A percentile compares a stretch with the other conserved stretches of the same genome.
Conservation (phyloP, 1,140 invertebrate species). For the Phthorimaea operculella region DNA sequence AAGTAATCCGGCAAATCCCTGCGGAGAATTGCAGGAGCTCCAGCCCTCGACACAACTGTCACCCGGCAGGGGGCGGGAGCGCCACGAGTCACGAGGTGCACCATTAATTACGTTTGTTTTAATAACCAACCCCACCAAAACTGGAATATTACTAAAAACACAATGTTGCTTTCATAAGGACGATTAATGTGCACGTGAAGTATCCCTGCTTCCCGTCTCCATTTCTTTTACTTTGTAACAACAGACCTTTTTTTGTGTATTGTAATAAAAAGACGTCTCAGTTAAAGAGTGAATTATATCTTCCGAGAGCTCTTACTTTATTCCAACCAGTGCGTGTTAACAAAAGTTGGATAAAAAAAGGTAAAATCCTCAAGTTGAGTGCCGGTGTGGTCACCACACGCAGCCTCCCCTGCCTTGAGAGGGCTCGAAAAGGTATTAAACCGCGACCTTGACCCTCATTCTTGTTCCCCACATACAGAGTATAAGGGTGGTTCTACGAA, state of each 20-base stretch:
- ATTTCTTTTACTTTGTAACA: conserved; percentile 18
- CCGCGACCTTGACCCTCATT: not conserved
- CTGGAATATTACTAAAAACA: not conserved
- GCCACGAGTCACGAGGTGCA: not conserved
- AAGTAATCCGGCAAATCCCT: conserved; percentile 15
- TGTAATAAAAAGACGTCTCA: conserved; percentile 11
- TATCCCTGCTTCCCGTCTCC: conserved; percentile 10
- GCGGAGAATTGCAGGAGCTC: conserved; percentile 9
- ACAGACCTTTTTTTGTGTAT: conserved; percentile 18
- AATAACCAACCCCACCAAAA: not conserved
- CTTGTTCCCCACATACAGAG: no score
- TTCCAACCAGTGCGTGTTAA: conserved; percentile 7
- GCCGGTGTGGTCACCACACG: conserved; percentile 6
- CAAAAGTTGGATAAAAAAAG: conserved; percentile 11
- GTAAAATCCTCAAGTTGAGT: conserved; percentile 13
- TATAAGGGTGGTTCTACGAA: no score
- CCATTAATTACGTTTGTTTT: conserved; percentile 3
- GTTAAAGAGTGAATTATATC: conserved; percentile 29
- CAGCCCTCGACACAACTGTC: not conserved
- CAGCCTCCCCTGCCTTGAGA: not conserved
- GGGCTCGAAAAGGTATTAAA: not conserved
- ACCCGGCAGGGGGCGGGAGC: not conserved
- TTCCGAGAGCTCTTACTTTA: conserved; percentile 19
- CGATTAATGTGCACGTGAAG: not conserved
- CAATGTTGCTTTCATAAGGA: not conserved